Evolutionary conservation across 2,797 vertebrate genomes (phyloP).

Genomic region (Amphiprion clarkii): DNA sequence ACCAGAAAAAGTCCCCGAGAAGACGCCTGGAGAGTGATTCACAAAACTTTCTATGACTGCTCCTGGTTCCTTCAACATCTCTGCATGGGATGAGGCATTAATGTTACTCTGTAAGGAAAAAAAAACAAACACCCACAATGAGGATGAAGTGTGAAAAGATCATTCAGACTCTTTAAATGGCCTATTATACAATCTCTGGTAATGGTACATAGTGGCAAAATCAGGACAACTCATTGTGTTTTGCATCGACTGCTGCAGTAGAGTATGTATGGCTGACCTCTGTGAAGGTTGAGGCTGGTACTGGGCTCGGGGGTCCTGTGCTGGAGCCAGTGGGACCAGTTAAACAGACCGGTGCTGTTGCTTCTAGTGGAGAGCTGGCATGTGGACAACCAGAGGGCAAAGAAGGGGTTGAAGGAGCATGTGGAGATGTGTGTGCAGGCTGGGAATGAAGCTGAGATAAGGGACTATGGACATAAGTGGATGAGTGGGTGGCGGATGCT

Average conservation of each 20-base stretch:
- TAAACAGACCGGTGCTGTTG: conserved; percentile 42
- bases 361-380: conserved; percentile 66
- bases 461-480: conserved; percentile 2
- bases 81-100: conserved; percentile 59
- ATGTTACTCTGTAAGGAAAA: conserved; percentile 80
- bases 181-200: not conserved
- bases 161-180: not conserved
- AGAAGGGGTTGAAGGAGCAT: conserved; percentile 5
- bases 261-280: conserved; percentile 83
- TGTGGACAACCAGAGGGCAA: conserved; percentile 37
- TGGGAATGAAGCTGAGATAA: conserved; percentile 14
- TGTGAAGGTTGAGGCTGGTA: conserved; percentile 79
- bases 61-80: conserved; percentile 88
- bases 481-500: conserved; percentile 1
- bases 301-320: conserved; percentile 62
- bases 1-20: conserved; percentile 98
- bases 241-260: not conserved
- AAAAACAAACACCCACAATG: not conserved
- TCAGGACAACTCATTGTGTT: not conserved
- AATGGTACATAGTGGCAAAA: not conserved
- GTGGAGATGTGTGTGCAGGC: conserved; percentile 6
- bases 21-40: conserved; percentile 93
- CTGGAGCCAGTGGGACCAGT: conserved; percentile 23
- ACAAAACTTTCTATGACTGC: conserved; percentile 96
- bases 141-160: not conserved